These are phyloP conservation scores for Argyra leucocephala DNA, from an alignment of 2,888 invertebrate species.

Conservation along the genomic window DNA sequence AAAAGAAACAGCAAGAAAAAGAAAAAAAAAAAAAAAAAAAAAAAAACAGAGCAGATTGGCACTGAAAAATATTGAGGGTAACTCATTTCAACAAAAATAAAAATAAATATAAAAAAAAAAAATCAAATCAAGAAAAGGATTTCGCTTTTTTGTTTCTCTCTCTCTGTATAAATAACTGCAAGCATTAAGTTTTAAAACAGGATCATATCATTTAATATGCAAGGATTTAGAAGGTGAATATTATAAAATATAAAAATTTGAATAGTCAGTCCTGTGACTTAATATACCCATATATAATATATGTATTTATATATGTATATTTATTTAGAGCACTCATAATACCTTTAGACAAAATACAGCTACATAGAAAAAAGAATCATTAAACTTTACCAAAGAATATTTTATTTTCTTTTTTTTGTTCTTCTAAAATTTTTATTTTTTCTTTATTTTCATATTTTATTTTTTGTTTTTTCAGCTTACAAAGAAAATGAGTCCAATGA, in stretches of 20 bases:
- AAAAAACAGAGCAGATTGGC: background rate
- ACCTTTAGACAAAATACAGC: no score
- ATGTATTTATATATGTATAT: no score
- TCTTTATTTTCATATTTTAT: no score
- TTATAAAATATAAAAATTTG: no score
- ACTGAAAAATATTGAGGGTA: slow-evolving; percentile 6
- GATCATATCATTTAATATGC: background rate
- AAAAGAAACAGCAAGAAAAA: no score
- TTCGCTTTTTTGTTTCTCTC: background rate
- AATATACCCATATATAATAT: no score
- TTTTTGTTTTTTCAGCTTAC: no score
- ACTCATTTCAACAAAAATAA: background rate
- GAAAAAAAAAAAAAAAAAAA: background rate
- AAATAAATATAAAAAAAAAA: no score
- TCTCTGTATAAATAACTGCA: background rate
- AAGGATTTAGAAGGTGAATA: background rate
- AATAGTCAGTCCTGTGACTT: no score
- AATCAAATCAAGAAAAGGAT: no score
- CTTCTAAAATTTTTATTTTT: background rate
- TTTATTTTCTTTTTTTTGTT: background rate
- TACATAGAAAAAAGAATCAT: background rate
- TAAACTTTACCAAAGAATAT: background rate
- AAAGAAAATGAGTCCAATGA: no score
- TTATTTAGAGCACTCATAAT: no score
- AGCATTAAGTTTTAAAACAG: background rate